These are phyloP conservation scores for Cuniculus paca DNA, from an alignment of 2,797 vertebrate genomes.

Conservation along the genomic window DNA sequence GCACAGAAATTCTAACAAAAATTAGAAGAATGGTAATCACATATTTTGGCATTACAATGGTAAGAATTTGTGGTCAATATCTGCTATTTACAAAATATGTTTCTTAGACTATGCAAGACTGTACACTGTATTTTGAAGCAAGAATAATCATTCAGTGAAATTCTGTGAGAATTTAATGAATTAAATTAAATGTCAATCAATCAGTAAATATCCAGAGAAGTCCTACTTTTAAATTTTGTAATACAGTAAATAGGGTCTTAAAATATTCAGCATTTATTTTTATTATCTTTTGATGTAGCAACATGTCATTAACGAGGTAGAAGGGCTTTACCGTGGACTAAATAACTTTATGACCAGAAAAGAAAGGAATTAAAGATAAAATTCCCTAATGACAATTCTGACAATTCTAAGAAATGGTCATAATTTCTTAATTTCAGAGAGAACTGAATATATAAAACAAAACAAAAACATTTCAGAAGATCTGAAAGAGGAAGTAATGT, in stretches of 20 bases:
- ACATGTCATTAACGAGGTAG: neutral
- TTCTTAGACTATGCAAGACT: neutral
- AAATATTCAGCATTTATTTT: neutral
- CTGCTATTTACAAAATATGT: neutral
- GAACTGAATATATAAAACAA: neutral
- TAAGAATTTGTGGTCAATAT: neutral
- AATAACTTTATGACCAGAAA: neutral
- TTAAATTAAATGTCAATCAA: neutral
- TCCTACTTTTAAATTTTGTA: constrained; percentile 47
- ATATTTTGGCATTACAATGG: neutral
- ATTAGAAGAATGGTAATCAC: neutral
- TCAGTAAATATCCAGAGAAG: accelerated
- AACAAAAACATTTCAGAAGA: neutral
- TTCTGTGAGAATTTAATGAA: neutral
- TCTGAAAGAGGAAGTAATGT: neutral
- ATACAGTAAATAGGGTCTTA: neutral
- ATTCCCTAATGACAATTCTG: neutral
- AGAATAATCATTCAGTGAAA: neutral
- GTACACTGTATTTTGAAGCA: neutral
- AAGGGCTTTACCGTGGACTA: neutral
- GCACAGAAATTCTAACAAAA: neutral
- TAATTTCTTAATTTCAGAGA: neutral
- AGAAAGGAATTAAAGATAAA: neutral
- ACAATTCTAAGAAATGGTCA: neutral
- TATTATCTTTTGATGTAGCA: neutral